phyloP scores from a whole-genome alignment of 2,888 invertebrate genomes.

The Archips crataeganus region DNA sequence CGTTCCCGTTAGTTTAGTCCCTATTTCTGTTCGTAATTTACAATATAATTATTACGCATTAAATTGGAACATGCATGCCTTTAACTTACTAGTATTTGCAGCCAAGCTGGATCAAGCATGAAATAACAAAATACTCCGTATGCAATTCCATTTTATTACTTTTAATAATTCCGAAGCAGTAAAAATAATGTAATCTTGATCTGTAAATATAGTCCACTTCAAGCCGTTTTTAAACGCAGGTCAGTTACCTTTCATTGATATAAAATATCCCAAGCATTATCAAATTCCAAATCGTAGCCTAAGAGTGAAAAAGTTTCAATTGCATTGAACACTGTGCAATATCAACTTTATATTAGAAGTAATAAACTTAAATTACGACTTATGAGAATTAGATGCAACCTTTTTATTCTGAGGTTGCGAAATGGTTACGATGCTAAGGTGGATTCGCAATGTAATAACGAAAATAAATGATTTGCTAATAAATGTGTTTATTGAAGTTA shows the following conservation, averaged over 20 bases:
- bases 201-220: slow-evolving; percentile 67
- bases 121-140: neutral
- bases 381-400: neutral
- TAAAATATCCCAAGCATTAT: neutral
- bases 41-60: neutral
- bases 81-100: slow-evolving; percentile 1
- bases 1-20: no score
- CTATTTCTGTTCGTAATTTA: no score
- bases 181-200: slow-evolving; percentile 59
- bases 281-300: neutral
- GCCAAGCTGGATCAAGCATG: neutral
- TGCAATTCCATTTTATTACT: neutral
- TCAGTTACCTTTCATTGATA: slow-evolving; percentile 63
- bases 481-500: neutral
- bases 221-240: slow-evolving; percentile 68
- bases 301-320: neutral
- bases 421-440: neutral
- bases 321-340: neutral
- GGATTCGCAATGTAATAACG: neutral
- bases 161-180: slow-evolving; percentile 53
- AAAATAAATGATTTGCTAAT: neutral
- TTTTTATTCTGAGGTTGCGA: neutral
- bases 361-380: neutral
- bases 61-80: neutral
- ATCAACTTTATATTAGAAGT: neutral